phyloP scores from a whole-genome alignment of 2,113 vertebrate genomes.

The Oriolus oriolus region DNA sequence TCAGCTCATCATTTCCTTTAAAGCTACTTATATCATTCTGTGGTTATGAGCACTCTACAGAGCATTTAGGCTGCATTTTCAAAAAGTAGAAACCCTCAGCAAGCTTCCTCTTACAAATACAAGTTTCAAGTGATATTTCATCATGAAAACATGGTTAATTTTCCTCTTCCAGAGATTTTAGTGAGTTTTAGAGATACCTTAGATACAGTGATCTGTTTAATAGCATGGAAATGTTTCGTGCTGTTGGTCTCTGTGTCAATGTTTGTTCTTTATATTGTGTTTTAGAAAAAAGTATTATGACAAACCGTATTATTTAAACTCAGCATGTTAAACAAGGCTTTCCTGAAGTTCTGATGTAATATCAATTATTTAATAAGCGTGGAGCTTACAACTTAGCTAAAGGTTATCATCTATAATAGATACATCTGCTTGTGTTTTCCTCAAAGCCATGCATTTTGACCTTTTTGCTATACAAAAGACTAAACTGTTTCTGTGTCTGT shows the following conservation, averaged over 20 bases:
- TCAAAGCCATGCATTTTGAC: not conserved
- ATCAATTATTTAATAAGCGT: conserved; percentile 9
- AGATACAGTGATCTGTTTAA: not conserved
- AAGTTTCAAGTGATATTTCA: not conserved
- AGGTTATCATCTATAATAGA: conserved; percentile 14
- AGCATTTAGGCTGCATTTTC: conserved; percentile 16
- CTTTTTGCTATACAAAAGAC: not conserved
- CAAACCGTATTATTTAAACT: not conserved
- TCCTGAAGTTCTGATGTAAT: not conserved
- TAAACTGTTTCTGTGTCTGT: not conserved
- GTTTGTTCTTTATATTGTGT: not conserved
- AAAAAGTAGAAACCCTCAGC: not conserved
- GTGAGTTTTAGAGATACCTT: not conserved
- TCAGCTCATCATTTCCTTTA: conserved; percentile 55
- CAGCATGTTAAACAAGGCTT: not conserved
- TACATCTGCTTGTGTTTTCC: not conserved
- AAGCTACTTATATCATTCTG: conserved; percentile 26
- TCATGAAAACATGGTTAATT: not conserved
- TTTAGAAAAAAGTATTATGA: not conserved
- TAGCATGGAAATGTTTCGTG: not conserved
- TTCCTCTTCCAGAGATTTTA: not conserved
- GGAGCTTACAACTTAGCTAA: conserved; percentile 11
- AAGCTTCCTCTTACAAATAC: not conserved
- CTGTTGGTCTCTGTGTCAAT: not conserved
- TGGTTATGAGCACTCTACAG: conserved; percentile 30